phyloP scores from a whole-genome alignment of 1,140 invertebrate genomes.

The Sipha flava region DNA sequence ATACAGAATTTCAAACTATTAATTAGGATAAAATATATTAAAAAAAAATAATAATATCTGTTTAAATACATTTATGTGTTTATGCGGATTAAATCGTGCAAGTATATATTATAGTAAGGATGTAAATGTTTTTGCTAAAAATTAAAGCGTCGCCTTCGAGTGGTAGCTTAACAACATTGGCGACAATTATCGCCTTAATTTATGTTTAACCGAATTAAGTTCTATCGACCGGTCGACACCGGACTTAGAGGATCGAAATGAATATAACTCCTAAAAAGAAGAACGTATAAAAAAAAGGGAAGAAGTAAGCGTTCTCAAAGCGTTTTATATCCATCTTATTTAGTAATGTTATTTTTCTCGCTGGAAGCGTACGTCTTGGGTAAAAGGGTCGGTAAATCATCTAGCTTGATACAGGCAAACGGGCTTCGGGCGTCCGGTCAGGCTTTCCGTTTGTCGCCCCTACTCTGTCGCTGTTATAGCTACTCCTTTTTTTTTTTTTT shows the following conservation, averaged over 20 bases:
- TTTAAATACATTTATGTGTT: background rate
- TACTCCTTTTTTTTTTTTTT: background rate
- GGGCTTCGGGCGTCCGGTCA: conserved; percentile 15
- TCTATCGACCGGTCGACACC: conserved; percentile 2
- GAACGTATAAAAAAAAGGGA: background rate
- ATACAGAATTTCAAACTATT: no score
- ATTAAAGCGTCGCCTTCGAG: background rate
- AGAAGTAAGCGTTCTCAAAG: background rate
- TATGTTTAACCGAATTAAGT: conserved; percentile 22
- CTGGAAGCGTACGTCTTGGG: conserved; percentile 10
- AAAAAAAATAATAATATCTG: background rate
- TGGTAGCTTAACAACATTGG: background rate
- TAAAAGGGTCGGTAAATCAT: conserved; percentile 24
- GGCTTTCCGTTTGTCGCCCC: conserved; percentile 9
- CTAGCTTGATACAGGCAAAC: conserved; percentile 3
- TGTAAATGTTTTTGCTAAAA: background rate
- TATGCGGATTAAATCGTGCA: background rate
- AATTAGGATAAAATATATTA: background rate
- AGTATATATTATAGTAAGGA: background rate
- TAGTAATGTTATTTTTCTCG: conserved; percentile 26
- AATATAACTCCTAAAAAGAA: background rate
- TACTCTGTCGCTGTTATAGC: background rate
- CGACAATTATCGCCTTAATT: background rate
- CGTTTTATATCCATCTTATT: conserved; percentile 21
- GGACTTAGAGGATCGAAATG: background rate